Percentiles rank a stretch among this genome's conserved stretches.
Evolutionary conservation across 2,888 invertebrate genomes (phyloP).

Genomic region (Pachliopta kotzebuea): DNA sequence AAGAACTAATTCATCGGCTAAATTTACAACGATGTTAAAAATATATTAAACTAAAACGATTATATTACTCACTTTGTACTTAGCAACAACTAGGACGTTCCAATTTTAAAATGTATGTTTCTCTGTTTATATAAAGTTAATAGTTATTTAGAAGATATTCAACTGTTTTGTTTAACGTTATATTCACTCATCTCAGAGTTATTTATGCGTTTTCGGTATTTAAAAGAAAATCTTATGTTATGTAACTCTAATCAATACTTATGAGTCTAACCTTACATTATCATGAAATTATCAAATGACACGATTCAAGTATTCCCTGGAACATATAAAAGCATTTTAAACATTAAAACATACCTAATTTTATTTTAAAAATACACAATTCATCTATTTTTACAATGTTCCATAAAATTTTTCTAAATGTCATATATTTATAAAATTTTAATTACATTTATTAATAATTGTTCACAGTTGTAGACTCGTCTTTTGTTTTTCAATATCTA

Average conservation of each 20-base stretch:
- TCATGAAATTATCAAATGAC: slow-evolving; percentile 17
- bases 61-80: neutral
- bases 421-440: neutral
- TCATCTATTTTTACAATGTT: too few relatives aligned
- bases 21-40: neutral
- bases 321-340: too few relatives aligned
- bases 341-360: too few relatives aligned
- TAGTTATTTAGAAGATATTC: slow-evolving; percentile 1
- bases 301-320: neutral
- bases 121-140: slow-evolving; percentile 2
- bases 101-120: slow-evolving; percentile 23
- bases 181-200: neutral
- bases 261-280: slow-evolving; percentile 30
- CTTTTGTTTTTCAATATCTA: too few relatives aligned
- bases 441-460: neutral
- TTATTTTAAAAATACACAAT: too few relatives aligned
- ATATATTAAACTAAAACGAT: neutral
- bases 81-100: slow-evolving; percentile 14
- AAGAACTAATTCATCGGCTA: slow-evolving; percentile 17
- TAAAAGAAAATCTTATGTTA: slow-evolving; percentile 28
- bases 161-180: slow-evolving; percentile 1
- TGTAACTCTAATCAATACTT: slow-evolving; percentile 32
- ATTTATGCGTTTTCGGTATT: slow-evolving; percentile 11
- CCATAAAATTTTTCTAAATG: too few relatives aligned
- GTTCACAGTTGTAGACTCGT: neutral